Conservation (phyloP, 2,113 vertebrate species). For the Setophaga coronata region DNA sequence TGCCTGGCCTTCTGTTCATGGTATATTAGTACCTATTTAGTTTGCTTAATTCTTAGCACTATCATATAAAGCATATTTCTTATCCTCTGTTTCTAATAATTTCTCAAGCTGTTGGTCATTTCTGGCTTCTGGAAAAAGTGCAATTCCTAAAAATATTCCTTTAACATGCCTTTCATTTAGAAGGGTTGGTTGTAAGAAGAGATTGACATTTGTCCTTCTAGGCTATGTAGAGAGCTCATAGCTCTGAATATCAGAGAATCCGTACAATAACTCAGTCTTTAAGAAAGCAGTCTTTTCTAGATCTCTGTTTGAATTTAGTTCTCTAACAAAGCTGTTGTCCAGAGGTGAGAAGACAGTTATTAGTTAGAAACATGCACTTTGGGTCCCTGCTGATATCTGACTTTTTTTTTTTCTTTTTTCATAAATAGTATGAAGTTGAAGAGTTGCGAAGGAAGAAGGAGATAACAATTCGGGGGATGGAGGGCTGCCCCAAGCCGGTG, state of each 20-base stretch:
- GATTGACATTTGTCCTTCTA: neutral
- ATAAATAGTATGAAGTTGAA: conserved; percentile 87
- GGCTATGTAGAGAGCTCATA: neutral
- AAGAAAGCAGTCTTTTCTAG: neutral
- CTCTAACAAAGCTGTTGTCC: neutral
- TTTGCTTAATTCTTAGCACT: neutral
- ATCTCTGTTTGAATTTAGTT: neutral
- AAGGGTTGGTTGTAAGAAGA: neutral
- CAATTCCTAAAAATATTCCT: neutral
- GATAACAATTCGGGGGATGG: conserved; percentile 89
- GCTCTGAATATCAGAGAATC: neutral
- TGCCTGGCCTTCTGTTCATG: neutral
- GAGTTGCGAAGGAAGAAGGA: conserved; percentile 91
- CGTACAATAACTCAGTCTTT: neutral
- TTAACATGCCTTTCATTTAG: neutral
- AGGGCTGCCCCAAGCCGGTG: conserved; percentile 89
- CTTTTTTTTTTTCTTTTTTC: neutral
- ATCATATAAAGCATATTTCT: neutral
- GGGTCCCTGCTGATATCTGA: neutral
- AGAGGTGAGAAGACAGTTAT: neutral
- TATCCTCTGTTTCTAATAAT: neutral
- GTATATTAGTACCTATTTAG: neutral
- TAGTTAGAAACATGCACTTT: neutral
- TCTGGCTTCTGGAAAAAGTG: neutral
- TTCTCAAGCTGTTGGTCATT: neutral